Base-by-base conservation (phyloP, 2,797 vertebrate species). In the Gila robusta region DNA sequence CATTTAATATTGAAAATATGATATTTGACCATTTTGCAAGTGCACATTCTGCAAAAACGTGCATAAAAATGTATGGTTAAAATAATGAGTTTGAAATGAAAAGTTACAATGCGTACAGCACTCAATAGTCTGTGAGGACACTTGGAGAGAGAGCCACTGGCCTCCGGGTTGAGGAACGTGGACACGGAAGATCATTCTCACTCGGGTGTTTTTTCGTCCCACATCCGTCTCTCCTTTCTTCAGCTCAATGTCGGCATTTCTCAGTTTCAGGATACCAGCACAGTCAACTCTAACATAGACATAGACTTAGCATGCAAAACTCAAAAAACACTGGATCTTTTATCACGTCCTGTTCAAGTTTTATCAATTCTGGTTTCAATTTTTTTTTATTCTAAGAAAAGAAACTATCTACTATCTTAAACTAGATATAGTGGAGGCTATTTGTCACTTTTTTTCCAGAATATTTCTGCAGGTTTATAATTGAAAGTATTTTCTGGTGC, bases 141-240 rank as follows among this genome's bases (percentile, higher is more conserved):
- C 95, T 91, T 97, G 97, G 89, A 97, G 91, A 82, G 96, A 97
- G 11, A 97, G 66, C 47, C 95, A 90, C 78, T 95, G 93, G 21
- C 96, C 95, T 0, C 91, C 93, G 88, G 96, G 81, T 92, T 97
- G 96, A 0, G 96, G 97, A 70, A 97, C 92, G 73, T 97, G 96
- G 6, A 97, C 95, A 0, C 97, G 95, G 92, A 97, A 97, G 9
- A 97, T 96, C 23, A 97, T 92, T 17, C 96, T 93, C 71, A 97
- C 97, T 0, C 97, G 94, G 0, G 97, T 97, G 93, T 97, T 97
- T 93, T 97, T 97, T 81, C 97, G 93, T 10, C 97, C 97, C 0
- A 97, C 96, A 87, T 97, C 97, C 0, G 97, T 97, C 93, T 97
- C 97, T 1, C 97, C 96, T 91, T 96, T 97, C 69, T 96, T 94